These are phyloP conservation scores for Cacatua alba DNA, from an alignment of 2,113 vertebrate genomes.

Conservation along the genomic window DNA sequence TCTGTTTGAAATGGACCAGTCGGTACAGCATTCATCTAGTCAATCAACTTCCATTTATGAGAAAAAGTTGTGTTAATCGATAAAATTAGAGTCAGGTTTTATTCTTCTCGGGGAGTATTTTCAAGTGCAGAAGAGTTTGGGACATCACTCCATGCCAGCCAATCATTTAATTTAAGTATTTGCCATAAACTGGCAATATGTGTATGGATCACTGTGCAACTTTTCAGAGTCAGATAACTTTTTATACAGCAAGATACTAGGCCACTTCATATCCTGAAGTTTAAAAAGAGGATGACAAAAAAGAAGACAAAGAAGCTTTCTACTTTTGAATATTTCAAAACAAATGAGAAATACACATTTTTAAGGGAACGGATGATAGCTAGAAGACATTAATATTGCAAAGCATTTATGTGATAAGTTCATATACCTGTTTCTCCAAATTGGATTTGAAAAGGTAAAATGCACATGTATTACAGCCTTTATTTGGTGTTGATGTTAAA, in stretches of 20 bases:
- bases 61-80: accelerated
- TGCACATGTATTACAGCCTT: too few species aligned
- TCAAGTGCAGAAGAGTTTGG: not conserved
- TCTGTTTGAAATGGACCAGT: accelerated
- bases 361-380: not conserved
- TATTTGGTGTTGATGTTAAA: too few species aligned
- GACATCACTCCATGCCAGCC: not conserved
- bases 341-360: not conserved
- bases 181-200: not conserved
- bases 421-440: not conserved
- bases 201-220: not conserved
- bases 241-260: not conserved
- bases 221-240: not conserved
- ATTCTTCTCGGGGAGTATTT: not conserved
- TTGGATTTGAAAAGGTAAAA: too few species aligned
- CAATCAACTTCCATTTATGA: not conserved
- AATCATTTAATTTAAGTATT: not conserved
- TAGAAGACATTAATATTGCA: not conserved
- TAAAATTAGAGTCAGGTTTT: not conserved
- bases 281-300: not conserved
- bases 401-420: not conserved
- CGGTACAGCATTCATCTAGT: not conserved
- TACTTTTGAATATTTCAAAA: not conserved
- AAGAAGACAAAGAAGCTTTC: not conserved
- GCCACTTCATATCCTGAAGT: not conserved